Percentiles rank a stretch among this genome's conserved stretches.
These are phyloP conservation scores for Lutjanus argentimaculatus DNA, from an alignment of 2,797 vertebrate species.

Conservation along the genomic window DNA sequence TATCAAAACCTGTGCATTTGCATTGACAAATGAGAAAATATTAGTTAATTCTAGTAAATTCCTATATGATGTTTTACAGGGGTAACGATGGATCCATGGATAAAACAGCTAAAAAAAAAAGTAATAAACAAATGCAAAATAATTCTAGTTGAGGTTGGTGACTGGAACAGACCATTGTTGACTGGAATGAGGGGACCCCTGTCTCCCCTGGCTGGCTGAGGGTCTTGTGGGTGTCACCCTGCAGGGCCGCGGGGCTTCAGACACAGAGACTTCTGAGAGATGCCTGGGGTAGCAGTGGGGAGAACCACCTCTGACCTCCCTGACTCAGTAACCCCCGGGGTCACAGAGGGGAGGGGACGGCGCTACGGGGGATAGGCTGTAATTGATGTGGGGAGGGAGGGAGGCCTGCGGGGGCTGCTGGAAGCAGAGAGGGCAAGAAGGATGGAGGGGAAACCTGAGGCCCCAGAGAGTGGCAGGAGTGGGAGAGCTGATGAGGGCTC, in stretches of 20 bases:
- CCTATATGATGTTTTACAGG: too few relatives aligned
- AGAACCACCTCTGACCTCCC: constrained; percentile 76
- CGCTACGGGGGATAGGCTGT: constrained; percentile 69
- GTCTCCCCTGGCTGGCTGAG: constrained; percentile 30
- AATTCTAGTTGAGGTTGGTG: constrained; percentile 20
- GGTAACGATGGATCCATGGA: neutral
- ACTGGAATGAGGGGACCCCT: constrained; percentile 23
- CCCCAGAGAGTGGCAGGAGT: constrained; percentile 63
- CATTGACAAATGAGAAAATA: too few relatives aligned
- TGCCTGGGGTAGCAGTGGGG: constrained; percentile 75
- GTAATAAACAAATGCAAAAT: constrained; percentile 28
- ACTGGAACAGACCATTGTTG: constrained; percentile 60
- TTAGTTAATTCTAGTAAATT: too few relatives aligned
- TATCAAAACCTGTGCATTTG: too few relatives aligned
- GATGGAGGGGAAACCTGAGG: constrained; percentile 69
- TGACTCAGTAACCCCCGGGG: constrained; percentile 74
- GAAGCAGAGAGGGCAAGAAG: constrained; percentile 48
- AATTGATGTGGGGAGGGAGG: constrained; percentile 79
- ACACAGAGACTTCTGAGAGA: constrained; percentile 80
- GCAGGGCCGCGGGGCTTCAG: constrained; percentile 64
- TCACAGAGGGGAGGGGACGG: constrained; percentile 68
- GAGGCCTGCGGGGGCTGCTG: constrained; percentile 64
- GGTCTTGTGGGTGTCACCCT: constrained; percentile 66
- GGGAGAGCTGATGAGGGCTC: constrained; percentile 70
- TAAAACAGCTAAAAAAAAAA: neutral